These are phyloP conservation scores for Drymodes brunneopygia DNA, from an alignment of 2,113 vertebrate genomes.

Conservation along the genomic window DNA sequence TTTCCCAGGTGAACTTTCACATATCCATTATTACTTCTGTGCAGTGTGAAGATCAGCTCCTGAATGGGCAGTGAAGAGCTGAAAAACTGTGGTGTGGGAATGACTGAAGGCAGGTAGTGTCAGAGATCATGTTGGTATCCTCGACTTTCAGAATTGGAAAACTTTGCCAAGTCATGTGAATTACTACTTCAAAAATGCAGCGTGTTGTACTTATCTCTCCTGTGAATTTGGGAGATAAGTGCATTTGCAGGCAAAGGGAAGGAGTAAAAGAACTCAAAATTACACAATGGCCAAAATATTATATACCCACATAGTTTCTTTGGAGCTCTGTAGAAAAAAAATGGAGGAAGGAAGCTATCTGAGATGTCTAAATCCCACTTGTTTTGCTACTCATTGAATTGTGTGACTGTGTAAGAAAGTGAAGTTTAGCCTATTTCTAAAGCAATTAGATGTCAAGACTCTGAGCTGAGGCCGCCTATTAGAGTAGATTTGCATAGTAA, in stretches of 20 bases:
- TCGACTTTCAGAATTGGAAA: background rate
- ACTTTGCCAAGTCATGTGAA: background rate
- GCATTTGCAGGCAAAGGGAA: background rate
- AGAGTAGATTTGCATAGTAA: background rate
- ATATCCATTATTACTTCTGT: background rate
- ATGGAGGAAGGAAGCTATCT: background rate
- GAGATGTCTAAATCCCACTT: background rate
- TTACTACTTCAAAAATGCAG: background rate
- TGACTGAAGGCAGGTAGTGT: background rate
- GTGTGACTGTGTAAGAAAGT: background rate
- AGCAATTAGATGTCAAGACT: background rate
- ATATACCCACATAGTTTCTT: background rate
- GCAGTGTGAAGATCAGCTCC: background rate
- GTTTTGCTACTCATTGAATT: background rate
- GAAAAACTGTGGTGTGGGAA: background rate
- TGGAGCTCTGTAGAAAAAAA: background rate
- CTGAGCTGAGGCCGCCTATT: background rate
- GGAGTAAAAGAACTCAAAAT: background rate
- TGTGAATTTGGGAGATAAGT: background rate
- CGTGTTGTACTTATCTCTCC: background rate
- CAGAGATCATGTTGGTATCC: background rate
- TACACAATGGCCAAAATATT: background rate
- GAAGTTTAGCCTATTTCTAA: background rate
- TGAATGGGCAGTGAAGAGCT: background rate
- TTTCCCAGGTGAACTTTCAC: background rate